Evolutionary conservation across 2,797 vertebrate genomes (phyloP).

Genomic region (Aulostomus chinensis): DNA sequence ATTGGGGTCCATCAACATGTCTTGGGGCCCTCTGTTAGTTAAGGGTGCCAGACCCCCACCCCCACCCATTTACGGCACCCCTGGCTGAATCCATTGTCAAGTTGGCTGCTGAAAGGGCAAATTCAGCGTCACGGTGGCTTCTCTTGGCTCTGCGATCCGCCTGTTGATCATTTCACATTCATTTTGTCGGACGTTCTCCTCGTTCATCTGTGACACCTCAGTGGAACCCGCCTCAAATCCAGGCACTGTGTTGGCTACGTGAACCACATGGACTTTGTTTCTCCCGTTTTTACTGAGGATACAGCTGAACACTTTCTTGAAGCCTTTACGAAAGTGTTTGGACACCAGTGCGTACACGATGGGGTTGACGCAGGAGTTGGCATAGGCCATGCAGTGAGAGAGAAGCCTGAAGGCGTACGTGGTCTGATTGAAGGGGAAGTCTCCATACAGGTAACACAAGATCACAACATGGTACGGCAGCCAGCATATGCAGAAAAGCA

Average conservation of each 20-base stretch:
- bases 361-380: conserved; percentile 92
- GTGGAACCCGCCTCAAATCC: conserved; percentile 84
- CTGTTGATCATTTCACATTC: conserved; percentile 77
- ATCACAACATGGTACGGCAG: conserved; percentile 89
- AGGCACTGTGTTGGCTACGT: conserved; percentile 80
- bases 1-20: neutral
- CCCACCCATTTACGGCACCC: neutral
- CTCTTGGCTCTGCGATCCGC: conserved; percentile 63
- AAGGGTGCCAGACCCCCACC: no score
- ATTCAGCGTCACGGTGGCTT: conserved; percentile 72
- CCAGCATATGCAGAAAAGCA: conserved; percentile 92
- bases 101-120: conserved; percentile 76
- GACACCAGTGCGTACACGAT: conserved; percentile 90
- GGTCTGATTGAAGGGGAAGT: conserved; percentile 90
- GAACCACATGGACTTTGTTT: conserved; percentile 84
- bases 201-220: conserved; percentile 84
- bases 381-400: conserved; percentile 92
- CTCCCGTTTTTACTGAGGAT: conserved; percentile 83
- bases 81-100: conserved; percentile 42
- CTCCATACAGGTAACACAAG: conserved; percentile 87
- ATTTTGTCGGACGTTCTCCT: conserved; percentile 78
- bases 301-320: conserved; percentile 91
- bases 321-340: conserved; percentile 91
- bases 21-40: neutral
- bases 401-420: conserved; percentile 89